phyloP scores from a whole-genome alignment of 2,113 vertebrate species.

The Dasyprocta punctata region DNA sequence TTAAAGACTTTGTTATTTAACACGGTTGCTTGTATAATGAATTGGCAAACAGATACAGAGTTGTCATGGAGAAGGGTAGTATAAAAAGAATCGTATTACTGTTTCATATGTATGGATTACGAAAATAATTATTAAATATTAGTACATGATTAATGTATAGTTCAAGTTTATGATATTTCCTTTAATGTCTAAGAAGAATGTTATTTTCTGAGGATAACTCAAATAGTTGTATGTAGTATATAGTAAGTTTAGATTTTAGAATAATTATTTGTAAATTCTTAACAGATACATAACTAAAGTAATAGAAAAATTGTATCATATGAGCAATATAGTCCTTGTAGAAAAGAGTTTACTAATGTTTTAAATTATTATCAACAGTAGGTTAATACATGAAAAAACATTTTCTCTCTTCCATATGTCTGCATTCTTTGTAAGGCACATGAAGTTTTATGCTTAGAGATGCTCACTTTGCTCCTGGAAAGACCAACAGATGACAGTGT shows the following conservation, averaged over 20 bases:
- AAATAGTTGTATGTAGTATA: neutral
- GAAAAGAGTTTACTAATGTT: slow-evolving; percentile 14
- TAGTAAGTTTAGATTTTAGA: slow-evolving; percentile 19
- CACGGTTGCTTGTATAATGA: neutral
- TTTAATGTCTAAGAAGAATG: neutral
- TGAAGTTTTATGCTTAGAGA: slow-evolving; percentile 97
- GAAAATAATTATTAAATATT: neutral
- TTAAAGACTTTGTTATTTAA: slow-evolving; percentile 31
- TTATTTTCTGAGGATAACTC: slow-evolving; percentile 34
- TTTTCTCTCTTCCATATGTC: neutral
- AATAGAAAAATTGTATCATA: neutral
- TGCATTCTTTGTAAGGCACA: slow-evolving; percentile 90
- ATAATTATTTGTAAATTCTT: neutral
- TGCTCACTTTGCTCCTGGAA: slow-evolving; percentile 97
- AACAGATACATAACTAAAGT: neutral
- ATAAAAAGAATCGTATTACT: slow-evolving; percentile 1
- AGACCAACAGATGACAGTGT: slow-evolving; percentile 98
- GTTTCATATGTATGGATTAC: neutral
- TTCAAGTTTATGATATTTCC: slow-evolving; percentile 3
- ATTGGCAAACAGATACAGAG: slow-evolving; percentile 20
- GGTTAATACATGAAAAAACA: neutral
- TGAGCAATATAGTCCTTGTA: slow-evolving; percentile 14
- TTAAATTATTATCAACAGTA: neutral
- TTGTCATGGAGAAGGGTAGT: neutral
- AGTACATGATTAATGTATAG: neutral